phyloP scores from a whole-genome alignment of 2,888 invertebrate genomes.

The Trichopria drosophilae region DNA sequence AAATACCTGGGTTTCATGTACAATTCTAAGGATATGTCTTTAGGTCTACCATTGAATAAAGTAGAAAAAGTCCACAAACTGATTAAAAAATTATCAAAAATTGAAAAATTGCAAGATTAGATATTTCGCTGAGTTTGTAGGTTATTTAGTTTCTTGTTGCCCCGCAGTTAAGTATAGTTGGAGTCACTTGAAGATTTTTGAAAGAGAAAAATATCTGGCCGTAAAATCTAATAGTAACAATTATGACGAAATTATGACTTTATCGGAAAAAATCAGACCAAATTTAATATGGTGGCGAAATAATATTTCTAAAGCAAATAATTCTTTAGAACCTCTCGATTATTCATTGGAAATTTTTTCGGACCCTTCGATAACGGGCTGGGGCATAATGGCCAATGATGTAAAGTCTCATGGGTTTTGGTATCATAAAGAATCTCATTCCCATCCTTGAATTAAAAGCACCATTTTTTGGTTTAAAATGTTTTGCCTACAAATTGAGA shows the following conservation, averaged over 20 bases:
- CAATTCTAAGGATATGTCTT: constrained; percentile 10
- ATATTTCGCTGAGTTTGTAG: too few relatives aligned
- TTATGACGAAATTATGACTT: neutral
- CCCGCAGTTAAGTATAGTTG: too few relatives aligned
- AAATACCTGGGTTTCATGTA: constrained; percentile 29
- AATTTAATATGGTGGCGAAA: constrained; percentile 22
- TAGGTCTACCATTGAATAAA: constrained; percentile 20
- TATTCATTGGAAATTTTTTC: constrained; percentile 21
- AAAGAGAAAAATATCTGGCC: too few relatives aligned
- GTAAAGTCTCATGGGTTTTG: too few relatives aligned
- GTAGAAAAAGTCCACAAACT: too few relatives aligned
- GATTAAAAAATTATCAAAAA: too few relatives aligned
- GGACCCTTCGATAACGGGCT: constrained; percentile 25
- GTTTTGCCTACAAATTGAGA: neutral
- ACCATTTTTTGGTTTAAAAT: constrained; percentile 19
- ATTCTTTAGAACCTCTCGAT: constrained; percentile 7
- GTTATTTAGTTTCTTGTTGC: too few relatives aligned
- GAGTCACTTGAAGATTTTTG: too few relatives aligned
- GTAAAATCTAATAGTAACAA: neutral
- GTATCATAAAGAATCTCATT: too few relatives aligned
- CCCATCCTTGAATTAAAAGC: too few relatives aligned
- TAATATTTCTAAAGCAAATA: constrained; percentile 6
- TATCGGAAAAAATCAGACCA: neutral
- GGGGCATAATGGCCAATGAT: too few relatives aligned
- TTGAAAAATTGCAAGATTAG: too few relatives aligned